phyloP scores from a whole-genome alignment of 2,888 invertebrate species.

The Steinernema hermaphroditum region DNA sequence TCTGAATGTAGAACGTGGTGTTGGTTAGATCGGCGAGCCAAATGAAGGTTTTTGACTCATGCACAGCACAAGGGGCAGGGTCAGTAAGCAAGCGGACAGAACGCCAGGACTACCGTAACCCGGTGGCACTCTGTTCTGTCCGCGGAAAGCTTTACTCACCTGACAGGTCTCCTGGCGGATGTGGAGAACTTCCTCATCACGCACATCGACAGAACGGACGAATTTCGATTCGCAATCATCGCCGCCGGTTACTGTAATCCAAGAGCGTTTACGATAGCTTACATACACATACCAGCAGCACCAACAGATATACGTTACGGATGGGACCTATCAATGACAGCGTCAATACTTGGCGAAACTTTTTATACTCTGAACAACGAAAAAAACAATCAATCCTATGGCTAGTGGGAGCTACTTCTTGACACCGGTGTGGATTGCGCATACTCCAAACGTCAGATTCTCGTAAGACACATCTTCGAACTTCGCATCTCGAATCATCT shows the following conservation, averaged over 20 bases:
- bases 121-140: too few species aligned
- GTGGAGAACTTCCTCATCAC: not conserved
- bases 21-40: not conserved
- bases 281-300: too few species aligned
- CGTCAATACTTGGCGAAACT: not conserved
- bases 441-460: constrained; percentile 86
- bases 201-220: constrained; percentile 3
- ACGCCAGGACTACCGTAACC: too few species aligned
- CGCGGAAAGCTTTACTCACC: too few species aligned
- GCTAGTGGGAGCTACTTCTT: constrained; percentile 38
- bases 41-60: not conserved
- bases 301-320: not conserved
- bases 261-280: too few species aligned
- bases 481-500: constrained; percentile 85
- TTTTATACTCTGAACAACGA: not conserved
- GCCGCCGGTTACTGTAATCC: constrained; percentile 12
- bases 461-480: constrained; percentile 85
- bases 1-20: not conserved
- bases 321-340: not conserved
- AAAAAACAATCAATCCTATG: constrained; percentile 25
- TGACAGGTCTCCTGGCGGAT: not conserved
- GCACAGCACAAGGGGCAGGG: not conserved
- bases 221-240: constrained; percentile 10
- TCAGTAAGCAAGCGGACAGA: too few species aligned
- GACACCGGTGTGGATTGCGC: constrained; percentile 78